Evolutionary conservation across 2,888 invertebrate species (phyloP).

Genomic region (Brachyopa scutellaris): DNA sequence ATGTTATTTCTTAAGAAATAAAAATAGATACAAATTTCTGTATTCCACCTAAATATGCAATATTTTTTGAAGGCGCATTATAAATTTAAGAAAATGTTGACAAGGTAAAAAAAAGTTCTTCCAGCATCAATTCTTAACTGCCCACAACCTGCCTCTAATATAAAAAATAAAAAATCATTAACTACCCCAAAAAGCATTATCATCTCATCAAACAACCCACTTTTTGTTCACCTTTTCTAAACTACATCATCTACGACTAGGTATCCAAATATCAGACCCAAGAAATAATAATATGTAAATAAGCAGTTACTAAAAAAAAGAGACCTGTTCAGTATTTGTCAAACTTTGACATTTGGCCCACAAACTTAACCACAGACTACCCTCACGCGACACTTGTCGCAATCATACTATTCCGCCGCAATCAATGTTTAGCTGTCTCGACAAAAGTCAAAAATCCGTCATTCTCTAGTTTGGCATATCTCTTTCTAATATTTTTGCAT

Average conservation of each 20-base stretch:
- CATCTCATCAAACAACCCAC: background rate
- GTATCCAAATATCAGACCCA: background rate
- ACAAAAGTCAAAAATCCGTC: slow-evolving; percentile 44
- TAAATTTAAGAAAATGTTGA: no score
- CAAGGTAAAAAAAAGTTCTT: no score
- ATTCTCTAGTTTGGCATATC: slow-evolving; percentile 20
- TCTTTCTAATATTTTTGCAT: slow-evolving; percentile 24
- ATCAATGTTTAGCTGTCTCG: slow-evolving; percentile 10
- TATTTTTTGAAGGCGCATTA: no score
- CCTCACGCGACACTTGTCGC: slow-evolving; percentile 52
- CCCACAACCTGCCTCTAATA: no score
- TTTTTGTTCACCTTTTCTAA: background rate
- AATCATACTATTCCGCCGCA: slow-evolving; percentile 3
- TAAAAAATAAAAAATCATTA: no score
- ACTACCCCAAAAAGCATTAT: no score
- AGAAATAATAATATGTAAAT: no score
- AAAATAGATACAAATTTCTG: no score
- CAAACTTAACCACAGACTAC: slow-evolving; percentile 18
- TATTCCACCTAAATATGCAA: no score
- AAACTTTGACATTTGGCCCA: slow-evolving; percentile 65
- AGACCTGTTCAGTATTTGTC: slow-evolving; percentile 63
- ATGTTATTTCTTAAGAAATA: no score
- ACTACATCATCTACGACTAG: background rate
- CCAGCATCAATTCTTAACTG: no score
- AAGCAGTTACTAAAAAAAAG: slow-evolving; percentile 9